Evolutionary conservation across 2,113 vertebrate genomes (phyloP), one percentile per base, ranked within the genome.

Genomic region (Grus americana): DNA sequence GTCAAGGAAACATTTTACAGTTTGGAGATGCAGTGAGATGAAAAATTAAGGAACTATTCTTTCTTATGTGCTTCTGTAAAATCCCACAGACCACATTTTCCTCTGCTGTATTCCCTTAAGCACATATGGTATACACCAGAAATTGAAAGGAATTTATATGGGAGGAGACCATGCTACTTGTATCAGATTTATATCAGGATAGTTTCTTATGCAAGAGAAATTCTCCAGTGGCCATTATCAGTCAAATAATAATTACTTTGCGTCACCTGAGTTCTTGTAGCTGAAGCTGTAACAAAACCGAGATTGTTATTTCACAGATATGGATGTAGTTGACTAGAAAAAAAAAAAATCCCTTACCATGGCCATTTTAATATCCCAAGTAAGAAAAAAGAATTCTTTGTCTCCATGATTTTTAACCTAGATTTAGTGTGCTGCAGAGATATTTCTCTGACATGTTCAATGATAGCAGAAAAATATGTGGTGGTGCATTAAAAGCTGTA

Each of bases 401-500:
- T 93, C 84, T 96, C 62, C 36, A 11, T 87, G 86, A 94, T 88
- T 92, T 79, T 73, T 90, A 97, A 92, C 95, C 92, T 91, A 97
- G 92, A 95, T 97, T 93, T 95, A 91, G 73, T 50, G 86, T 85
- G 89, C 92, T 95, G 94, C 67, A 83, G 95, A 95, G 91, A 86
- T 89, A 96, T 97, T 97, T 96, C 84, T 97, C 95, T 97, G 85
- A 94, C 95, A 40, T 91, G 88, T 94, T 95, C 88, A 96, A 52
- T 88, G 91, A 88, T 95, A 93, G 91, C 66, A 86, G 80, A 80
- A 96, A 97, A 96, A 97, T 65, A 79, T 75, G 63, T 94, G 94
- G 92, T 95, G 87, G 78, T 96, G 91, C 88, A 92, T 93, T 97
- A 96, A 95, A 97, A 95, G 89, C 81, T 90, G 76, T 93, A 95